Base-by-base conservation (phyloP, 2,888 invertebrate species). In the Lepidochrysops patricia region DNA sequence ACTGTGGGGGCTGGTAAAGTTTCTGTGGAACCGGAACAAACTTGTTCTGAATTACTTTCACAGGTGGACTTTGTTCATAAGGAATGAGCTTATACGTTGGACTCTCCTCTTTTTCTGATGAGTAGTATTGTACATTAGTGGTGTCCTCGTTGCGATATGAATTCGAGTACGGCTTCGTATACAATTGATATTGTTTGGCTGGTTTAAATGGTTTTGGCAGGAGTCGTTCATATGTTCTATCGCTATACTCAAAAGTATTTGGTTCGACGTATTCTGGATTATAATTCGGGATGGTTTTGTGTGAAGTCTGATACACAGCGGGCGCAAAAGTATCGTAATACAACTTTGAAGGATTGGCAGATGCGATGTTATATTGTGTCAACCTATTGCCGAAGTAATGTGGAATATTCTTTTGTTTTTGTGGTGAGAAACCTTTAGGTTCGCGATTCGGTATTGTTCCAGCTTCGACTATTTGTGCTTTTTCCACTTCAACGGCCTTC, bases 71-170 rank as follows among this genome's bases (percentile, higher is more conserved):
- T 72, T 90, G 89, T 60, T 89, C 84, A 67, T 90, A 90, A 0
- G 90, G 90, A n/a, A 90, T 78, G 48, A 90, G 71, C 73, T 85
- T 89, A 65, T 82, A 90, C 70, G 81, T 86, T 4, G 80, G 82
- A 35, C 70, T 61, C 23, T 75, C 77, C 15, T 82, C 80, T 64
- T 82, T 84, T 67, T 84, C 83, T 3, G 82, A 67, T 56, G 79
- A 67, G 71, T 87, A 89, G 69, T 87, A 89, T 61, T 79, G 76
- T 43, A 82, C 68, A 62, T 80, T 82, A 26, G 77, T 72, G 4
- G 67, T 63, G 6, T 82, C 79, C 60, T 80, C 77, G 25, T 72
- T 70, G 29, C 75, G 75, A 37, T 80, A 79, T 4, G 78, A 62
- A 71, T 83, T 80, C 19, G 77, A 63, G 61, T 73, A 79, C 25